Base-by-base conservation (phyloP, 2,113 vertebrate genomes). In the Fregetta grallaria region DNA sequence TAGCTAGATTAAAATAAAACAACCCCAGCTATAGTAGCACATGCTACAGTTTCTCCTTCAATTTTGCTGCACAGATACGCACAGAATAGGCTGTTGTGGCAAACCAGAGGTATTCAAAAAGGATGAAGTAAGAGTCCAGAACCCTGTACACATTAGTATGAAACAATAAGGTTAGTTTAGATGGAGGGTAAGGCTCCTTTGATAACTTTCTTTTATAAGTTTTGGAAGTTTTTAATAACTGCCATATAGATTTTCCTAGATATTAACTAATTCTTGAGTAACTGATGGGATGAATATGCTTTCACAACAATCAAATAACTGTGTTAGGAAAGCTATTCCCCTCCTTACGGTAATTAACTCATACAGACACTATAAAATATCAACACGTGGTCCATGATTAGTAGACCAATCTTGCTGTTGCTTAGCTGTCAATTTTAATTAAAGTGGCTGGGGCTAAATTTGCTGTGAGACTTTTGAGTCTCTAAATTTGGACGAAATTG, bases 401-500 rank as follows among this genome's bases (percentile, higher is more conserved):
- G 34, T 58, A 50, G 38, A 80, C 18, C 4, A n/a, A 66, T 18
- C 59, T 83, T 66, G 25, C 36, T 66, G 40, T 70, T 76, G 36
- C 38, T 94, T 63, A 81, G 47, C 14, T 87, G 47, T 26, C 20
- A 74, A n/a, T 42, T 80, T 86, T 56, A 87, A 82, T 55, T 59
- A 77, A 91, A 49, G 45, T 34, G 18, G 7, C 26, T 67, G 12
- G 22, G 36, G 6, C 26, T 75, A 82, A 85, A 67, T 30, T 40
- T 78, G 12, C 9, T 76, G 19, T 68, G 49, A 86, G 30, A 23
- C 25, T 80, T 82, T 17, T 29, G 68, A 68, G 16, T 62, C 15
- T 83, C 50, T 78, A 86, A 45, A 62, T 68, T 47, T 40, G 38
- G 44, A 68, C 72, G 15, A 91, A 94, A 78, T 38, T 87, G 76